Conservation (phyloP, 1,140 invertebrate genomes). For the Epicauta chinensis region DNA sequence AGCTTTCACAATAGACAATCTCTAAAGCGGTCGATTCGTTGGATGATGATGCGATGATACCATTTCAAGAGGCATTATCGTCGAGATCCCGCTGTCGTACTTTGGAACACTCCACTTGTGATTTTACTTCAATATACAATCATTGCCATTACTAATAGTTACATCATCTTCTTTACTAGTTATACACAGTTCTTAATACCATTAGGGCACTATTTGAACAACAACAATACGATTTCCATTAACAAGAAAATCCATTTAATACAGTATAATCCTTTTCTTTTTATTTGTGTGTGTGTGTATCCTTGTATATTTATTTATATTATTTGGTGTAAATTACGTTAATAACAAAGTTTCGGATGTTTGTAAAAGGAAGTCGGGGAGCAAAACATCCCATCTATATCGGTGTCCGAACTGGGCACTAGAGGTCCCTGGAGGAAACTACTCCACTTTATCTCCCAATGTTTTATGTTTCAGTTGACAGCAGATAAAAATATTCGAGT, state of each 20-base stretch:
- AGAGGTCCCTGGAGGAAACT: constrained; percentile 38
- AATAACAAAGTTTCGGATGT: no score
- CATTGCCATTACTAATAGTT: constrained; percentile 7
- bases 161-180: no score
- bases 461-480: constrained; percentile 38
- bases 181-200: no score
- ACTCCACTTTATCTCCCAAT: constrained; percentile 36
- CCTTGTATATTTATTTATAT: no score
- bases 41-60: constrained; percentile 15
- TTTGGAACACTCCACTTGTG: constrained; percentile 14
- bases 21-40: constrained; percentile 20
- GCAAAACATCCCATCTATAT: constrained; percentile 34
- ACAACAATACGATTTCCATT: no score
- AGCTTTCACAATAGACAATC: constrained; percentile 27
- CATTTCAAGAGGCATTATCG: constrained; percentile 15
- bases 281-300: no score
- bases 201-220: no score
- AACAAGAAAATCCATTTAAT: no score
- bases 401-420: constrained; percentile 25
- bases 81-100: constrained; percentile 15
- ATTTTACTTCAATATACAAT: constrained; percentile 8
- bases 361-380: constrained; percentile 7
- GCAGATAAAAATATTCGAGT: constrained; percentile 38
- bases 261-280: no score
- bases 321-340: no score